A percentile compares a stretch with the other conserved stretches of the same genome.
phyloP scores from a whole-genome alignment of 2,113 vertebrate species.

The Perca schrenkii region DNA sequence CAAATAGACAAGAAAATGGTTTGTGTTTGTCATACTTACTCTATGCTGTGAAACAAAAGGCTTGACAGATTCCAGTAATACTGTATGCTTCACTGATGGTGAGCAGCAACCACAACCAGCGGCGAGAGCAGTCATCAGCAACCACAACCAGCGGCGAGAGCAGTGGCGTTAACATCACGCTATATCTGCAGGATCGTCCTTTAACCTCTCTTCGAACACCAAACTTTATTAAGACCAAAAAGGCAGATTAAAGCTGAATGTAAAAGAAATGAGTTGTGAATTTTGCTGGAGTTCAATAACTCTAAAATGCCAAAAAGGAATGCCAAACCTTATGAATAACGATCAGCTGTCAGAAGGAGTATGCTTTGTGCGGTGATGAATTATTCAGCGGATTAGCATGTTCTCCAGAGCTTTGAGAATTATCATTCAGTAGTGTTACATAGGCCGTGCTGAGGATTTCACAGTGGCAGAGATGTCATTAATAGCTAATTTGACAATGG shows the following conservation, averaged over 20 bases:
- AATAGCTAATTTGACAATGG: slow-evolving; percentile 65
- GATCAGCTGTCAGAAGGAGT: slow-evolving; percentile 48
- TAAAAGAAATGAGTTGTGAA: neutral
- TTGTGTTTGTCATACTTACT: slow-evolving; percentile 36
- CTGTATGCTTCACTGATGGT: slow-evolving; percentile 22
- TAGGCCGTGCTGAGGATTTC: slow-evolving; percentile 34
- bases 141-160: neutral
- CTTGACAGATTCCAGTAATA: slow-evolving; percentile 37
- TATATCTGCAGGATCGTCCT: neutral
- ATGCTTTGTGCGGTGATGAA: slow-evolving; percentile 47
- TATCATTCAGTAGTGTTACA: slow-evolving; percentile 57
- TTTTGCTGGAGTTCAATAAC: slow-evolving; percentile 7
- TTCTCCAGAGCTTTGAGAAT: slow-evolving; percentile 65
- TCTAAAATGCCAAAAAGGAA: slow-evolving; percentile 20
- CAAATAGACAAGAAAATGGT: slow-evolving; percentile 12
- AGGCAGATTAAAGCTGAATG: neutral
- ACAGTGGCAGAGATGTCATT: slow-evolving; percentile 59
- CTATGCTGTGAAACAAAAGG: slow-evolving; percentile 63
- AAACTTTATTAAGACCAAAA: neutral
- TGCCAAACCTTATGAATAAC: slow-evolving; percentile 42
- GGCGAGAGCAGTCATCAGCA: neutral
- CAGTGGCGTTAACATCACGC: neutral
- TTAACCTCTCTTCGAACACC: slow-evolving; percentile 24
- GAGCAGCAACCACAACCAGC: slow-evolving; percentile 33
- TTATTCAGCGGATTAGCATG: slow-evolving; percentile 66